Base-by-base conservation (phyloP, 2,113 vertebrate genomes). In the Caretta caretta region DNA sequence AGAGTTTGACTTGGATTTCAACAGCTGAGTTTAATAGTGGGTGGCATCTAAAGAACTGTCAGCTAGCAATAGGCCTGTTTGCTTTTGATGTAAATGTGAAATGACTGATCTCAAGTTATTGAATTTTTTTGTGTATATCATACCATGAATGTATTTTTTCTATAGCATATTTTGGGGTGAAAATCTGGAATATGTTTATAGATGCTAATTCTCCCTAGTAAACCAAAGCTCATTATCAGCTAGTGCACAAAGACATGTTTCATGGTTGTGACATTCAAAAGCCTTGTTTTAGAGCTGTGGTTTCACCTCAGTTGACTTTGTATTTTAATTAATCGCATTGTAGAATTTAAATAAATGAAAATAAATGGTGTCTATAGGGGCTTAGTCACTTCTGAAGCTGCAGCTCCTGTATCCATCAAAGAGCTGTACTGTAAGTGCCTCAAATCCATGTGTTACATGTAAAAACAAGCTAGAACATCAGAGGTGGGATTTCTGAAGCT, bases 151-250 rank as follows among this genome's bases (percentile, higher is more conserved):
- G 75, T 94, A 89, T 93, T 95, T 83, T 91, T 57, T 46, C 42
- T 78, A 8, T 83, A 84, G 75, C n/a, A 50, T 87, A 90, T 93
- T 93, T 92, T 94, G 86, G 93, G 94, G 94, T 42, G 25, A 95
- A 95, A 90, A 81, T 80, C 78, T 93, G 87, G 50, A 86, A 57
- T 89, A 1, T 46, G 25, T 65, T 84, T 20, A 2, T 3, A 19
- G 56, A 91, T 87, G 83, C 72, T 90, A 92, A 90, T 94, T 94
- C 48, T 9, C 53, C 53, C 62, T 80, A 56, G 90, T 80, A 94
- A 88, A 57, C 78, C 29, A 89, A 75, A 83, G 53, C 85, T 89
- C 20, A 0, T 72, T 46, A 56, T 88, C 51, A 4, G 27, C 51
- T 80, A 42, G 65, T 2, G 0, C 83, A 94, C 75, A 94, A 90